phyloP scores from a whole-genome alignment of 64 coral and sea anemone genomes.

The Stichodactyla mertensii region DNA sequence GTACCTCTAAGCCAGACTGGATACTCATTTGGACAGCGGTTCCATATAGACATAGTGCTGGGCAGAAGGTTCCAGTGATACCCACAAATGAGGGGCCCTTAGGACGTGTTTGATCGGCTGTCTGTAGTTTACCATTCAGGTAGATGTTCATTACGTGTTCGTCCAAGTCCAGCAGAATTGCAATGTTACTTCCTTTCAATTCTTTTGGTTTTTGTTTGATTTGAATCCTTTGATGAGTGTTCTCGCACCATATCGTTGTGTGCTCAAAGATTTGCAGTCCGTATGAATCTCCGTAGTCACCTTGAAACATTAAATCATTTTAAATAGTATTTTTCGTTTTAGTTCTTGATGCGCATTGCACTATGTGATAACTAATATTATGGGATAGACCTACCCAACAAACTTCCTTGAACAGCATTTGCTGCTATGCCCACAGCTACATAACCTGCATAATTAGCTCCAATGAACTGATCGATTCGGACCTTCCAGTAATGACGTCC shows the following conservation, averaged over 20 bases:
- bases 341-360: not conserved
- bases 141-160: slow-evolving; percentile 64
- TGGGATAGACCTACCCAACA: slow-evolving; percentile 54
- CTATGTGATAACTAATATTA: too few species aligned
- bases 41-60: slow-evolving; percentile 71
- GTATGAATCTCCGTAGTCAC: slow-evolving; percentile 57
- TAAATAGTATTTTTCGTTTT: not conserved
- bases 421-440: slow-evolving; percentile 60
- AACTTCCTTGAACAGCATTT: slow-evolving; percentile 16
- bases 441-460: slow-evolving; percentile 55
- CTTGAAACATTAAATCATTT: slow-evolving; percentile 3
- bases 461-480: slow-evolving; percentile 68
- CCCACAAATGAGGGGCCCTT: slow-evolving; percentile 59
- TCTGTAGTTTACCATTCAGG: slow-evolving; percentile 75
- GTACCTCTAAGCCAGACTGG: slow-evolving; percentile 51
- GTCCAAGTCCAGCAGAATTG: slow-evolving; percentile 63
- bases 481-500: slow-evolving; percentile 87
- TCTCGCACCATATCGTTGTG: slow-evolving; percentile 58
- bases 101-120: slow-evolving; percentile 49
- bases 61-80: slow-evolving; percentile 47
- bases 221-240: slow-evolving; percentile 50
- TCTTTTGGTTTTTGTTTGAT: slow-evolving; percentile 59
- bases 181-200: slow-evolving; percentile 79
- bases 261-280: slow-evolving; percentile 76
- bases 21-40: slow-evolving; percentile 58